Evolutionary conservation across 2,113 vertebrate genomes (phyloP).

Genomic region (Urocynchramus pylzowi): DNA sequence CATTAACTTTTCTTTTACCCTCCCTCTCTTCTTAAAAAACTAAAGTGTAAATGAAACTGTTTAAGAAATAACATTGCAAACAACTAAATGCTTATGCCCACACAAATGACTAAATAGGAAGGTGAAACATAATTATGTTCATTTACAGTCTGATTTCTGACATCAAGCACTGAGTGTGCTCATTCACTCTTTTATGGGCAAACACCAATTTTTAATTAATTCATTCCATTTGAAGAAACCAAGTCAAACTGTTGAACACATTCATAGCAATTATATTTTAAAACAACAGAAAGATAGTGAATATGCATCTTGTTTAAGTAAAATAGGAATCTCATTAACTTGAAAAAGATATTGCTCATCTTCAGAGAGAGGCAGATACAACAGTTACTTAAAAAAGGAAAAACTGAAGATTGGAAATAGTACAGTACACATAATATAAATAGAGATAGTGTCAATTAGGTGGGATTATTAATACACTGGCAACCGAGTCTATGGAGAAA

Average conservation of each 20-base stretch:
- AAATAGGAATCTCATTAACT: constrained; percentile 28
- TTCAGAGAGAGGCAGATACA: background rate
- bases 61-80: background rate
- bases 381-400: background rate
- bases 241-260: constrained; percentile 1
- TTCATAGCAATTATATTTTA: background rate
- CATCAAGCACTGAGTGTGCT: constrained; percentile 15
- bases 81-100: constrained; percentile 16
- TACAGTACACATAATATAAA: background rate
- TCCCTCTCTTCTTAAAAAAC: constrained; percentile 15
- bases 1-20: constrained; percentile 50
- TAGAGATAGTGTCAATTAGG: background rate
- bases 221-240: background rate
- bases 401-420: background rate
- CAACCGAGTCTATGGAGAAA: background rate
- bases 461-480: background rate
- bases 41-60: constrained; percentile 30
- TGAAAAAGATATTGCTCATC: constrained; percentile 1
- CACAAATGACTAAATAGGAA: constrained; percentile 47
- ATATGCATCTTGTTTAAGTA: constrained; percentile 18
- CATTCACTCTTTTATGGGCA: constrained; percentile 20
- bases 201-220: constrained; percentile 43
- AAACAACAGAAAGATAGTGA: constrained; percentile 36
- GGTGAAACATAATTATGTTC: constrained; percentile 48
- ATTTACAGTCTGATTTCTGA: constrained; percentile 37